Conservation (phyloP, 2,888 invertebrate genomes). For the Homarus gammarus region DNA sequence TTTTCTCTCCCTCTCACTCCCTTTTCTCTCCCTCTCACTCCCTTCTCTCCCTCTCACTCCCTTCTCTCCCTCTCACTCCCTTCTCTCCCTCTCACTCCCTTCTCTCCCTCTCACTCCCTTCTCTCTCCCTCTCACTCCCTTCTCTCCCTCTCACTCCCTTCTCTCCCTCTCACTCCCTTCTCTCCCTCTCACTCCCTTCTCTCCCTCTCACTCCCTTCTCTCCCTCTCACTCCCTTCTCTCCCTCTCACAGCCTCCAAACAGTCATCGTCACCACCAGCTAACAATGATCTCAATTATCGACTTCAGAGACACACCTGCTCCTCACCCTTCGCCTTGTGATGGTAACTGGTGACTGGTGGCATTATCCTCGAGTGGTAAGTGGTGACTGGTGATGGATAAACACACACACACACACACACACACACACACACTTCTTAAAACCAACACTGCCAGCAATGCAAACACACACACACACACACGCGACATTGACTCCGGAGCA, state of each 20-base stretch:
- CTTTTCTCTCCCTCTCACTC: neutral
- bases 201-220: neutral
- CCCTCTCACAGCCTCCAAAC: no score
- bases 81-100: slow-evolving; percentile 24
- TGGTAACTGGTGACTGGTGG: neutral
- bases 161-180: neutral
- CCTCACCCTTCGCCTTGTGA: neutral
- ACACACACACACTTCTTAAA: slow-evolving; percentile 28
- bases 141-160: neutral
- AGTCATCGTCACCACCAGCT: neutral
- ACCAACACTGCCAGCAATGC: no score
- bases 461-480: slow-evolving; percentile 27
- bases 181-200: neutral
- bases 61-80: neutral
- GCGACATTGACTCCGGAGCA: no score
- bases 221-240: neutral
- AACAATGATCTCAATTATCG: slow-evolving; percentile 6
- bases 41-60: neutral
- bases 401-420: neutral
- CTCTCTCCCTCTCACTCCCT: neutral
- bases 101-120: neutral
- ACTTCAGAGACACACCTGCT: neutral
- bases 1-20: neutral
- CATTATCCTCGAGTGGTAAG: no score
- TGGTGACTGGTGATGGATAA: no score